A percentile compares a stretch with the other conserved stretches of the same genome.
These are phyloP conservation scores for Ginglymostoma cirratum DNA, from an alignment of 2,113 vertebrate genomes.

Conservation along the genomic window DNA sequence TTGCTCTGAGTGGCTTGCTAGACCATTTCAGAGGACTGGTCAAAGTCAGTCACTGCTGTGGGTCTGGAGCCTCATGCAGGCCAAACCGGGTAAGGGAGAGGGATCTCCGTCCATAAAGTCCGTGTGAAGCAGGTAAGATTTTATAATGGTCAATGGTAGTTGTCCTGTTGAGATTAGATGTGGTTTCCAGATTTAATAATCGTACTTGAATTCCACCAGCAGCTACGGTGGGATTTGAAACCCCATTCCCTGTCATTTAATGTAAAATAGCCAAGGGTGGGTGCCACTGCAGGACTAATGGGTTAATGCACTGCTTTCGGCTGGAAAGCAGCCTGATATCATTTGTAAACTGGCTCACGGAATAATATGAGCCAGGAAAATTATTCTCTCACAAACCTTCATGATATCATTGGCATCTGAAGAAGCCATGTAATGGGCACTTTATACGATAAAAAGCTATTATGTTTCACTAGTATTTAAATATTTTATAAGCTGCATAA, in stretches of 20 bases:
- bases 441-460: neutral
- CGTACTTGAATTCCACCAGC: too few relatives aligned
- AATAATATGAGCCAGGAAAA: neutral
- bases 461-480: neutral
- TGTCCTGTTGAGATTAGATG: too few relatives aligned
- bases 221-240: too few relatives aligned
- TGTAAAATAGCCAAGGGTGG: neutral
- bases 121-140: too few relatives aligned
- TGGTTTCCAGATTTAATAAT: too few relatives aligned
- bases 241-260: neutral
- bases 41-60: too few relatives aligned
- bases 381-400: neutral
- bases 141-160: too few relatives aligned
- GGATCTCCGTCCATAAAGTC: too few relatives aligned
- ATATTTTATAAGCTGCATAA: constrained; percentile 3
- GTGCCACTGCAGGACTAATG: neutral
- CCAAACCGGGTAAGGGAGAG: too few relatives aligned
- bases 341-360: neutral
- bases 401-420: neutral
- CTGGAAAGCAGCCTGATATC: neutral
- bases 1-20: too few relatives aligned
- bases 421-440: neutral
- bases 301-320: neutral
- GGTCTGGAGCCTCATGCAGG: too few relatives aligned
- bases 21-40: too few relatives aligned